Evolutionary conservation across 1,140 invertebrate species (phyloP).

Genomic region (Adelges cooleyi): DNA sequence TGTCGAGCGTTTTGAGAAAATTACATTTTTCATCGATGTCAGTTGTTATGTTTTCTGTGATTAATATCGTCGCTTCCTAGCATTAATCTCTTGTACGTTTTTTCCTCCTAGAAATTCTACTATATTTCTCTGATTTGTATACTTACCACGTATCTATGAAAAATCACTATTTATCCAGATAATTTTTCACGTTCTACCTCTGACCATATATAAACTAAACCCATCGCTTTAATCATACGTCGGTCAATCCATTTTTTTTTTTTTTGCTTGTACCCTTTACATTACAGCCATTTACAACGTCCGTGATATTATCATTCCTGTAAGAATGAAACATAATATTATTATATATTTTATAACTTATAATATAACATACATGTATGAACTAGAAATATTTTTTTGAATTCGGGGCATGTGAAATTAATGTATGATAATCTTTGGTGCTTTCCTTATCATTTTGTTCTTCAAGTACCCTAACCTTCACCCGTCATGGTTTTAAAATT

Average conservation of each 20-base stretch:
- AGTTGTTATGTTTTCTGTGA: too few relatives aligned
- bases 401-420: too few relatives aligned
- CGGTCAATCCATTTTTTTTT: background rate
- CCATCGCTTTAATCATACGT: slow-evolving; percentile 6
- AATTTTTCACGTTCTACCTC: slow-evolving; percentile 19
- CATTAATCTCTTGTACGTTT: too few relatives aligned
- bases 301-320: background rate
- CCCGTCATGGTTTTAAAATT: too few relatives aligned
- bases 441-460: too few relatives aligned
- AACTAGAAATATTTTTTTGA: too few relatives aligned
- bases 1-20: too few relatives aligned
- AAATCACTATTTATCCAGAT: slow-evolving; percentile 13
- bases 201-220: background rate
- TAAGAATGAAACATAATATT: background rate
- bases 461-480: too few relatives aligned
- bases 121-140: background rate
- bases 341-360: background rate
- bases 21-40: too few relatives aligned
- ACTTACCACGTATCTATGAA: slow-evolving; percentile 18
- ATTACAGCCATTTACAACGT: background rate
- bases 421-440: too few relatives aligned
- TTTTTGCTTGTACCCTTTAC: background rate
- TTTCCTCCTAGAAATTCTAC: background rate
- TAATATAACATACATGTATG: too few relatives aligned
- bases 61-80: too few relatives aligned